Evolutionary conservation across 2,888 invertebrate genomes (phyloP).

Genomic region (Meteorus colon): DNA sequence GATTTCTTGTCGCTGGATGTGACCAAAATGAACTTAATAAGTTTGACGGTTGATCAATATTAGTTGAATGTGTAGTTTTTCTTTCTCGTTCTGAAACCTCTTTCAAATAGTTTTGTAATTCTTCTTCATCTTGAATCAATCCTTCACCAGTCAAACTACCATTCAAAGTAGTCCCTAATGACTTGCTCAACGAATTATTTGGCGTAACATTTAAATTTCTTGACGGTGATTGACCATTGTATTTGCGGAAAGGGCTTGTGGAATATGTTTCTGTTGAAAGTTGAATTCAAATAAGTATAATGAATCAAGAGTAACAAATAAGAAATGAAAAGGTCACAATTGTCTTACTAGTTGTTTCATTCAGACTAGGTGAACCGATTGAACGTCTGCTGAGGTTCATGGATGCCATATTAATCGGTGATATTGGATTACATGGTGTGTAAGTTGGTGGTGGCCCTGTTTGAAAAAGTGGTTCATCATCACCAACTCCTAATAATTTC

Average conservation of each 20-base stretch:
- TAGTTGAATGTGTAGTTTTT: conserved; percentile 62
- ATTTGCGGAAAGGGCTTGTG: conserved; percentile 62
- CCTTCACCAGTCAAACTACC: conserved; percentile 65
- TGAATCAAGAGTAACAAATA: not conserved
- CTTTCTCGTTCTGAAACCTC: conserved; percentile 62
- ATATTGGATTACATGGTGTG: conserved; percentile 51
- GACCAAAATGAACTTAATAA: conserved; percentile 76
- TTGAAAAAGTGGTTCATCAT: conserved; percentile 68
- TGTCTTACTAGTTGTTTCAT: conserved; percentile 60
- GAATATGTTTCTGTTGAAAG: conserved; percentile 60
- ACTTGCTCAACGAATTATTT: conserved; percentile 59
- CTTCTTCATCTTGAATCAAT: conserved; percentile 65
- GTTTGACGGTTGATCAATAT: conserved; percentile 73
- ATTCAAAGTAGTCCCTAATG: conserved; percentile 61
- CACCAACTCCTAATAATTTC: conserved; percentile 75
- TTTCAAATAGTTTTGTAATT: conserved; percentile 65
- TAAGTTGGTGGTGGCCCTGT: conserved; percentile 49
- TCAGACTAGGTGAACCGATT: conserved; percentile 61
- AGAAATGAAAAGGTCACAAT: conserved; percentile 23
- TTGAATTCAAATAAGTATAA: conserved; percentile 16
- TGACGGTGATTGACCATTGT: conserved; percentile 52
- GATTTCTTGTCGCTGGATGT: conserved; percentile 74
- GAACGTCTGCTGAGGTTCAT: conserved; percentile 64
- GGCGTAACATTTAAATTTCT: conserved; percentile 59
- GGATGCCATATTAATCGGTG: conserved; percentile 62